Conservation (phyloP, 1,140 invertebrate species). For the Brachystomella parvula region DNA sequence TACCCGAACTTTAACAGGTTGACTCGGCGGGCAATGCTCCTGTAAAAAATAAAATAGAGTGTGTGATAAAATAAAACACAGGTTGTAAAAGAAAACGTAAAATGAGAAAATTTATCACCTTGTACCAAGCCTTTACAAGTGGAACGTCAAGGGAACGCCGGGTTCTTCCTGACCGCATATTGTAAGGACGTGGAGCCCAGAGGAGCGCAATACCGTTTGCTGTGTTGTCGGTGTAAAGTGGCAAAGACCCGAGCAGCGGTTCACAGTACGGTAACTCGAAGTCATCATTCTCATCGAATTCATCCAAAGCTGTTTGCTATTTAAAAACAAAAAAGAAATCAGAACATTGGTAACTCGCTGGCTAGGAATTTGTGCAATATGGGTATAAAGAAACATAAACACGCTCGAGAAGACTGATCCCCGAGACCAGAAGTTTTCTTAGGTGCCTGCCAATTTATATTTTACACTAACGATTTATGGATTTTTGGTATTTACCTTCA, state of each 20-base stretch:
- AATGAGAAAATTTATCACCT: constrained; percentile 40
- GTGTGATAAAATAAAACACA: neutral
- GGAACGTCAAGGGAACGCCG: constrained; percentile 92
- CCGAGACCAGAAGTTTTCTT: too few relatives aligned
- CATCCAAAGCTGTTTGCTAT: constrained; percentile 17
- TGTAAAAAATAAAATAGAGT: constrained; percentile 23
- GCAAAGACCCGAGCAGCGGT: constrained; percentile 88
- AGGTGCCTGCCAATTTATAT: too few relatives aligned
- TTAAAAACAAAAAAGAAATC: constrained; percentile 18
- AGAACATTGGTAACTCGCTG: neutral
- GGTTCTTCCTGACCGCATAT: constrained; percentile 75
- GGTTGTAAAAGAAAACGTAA: neutral
- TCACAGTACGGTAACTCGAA: constrained; percentile 83
- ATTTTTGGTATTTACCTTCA: constrained; percentile 55
- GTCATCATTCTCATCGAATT: constrained; percentile 87
- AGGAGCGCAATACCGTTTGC: constrained; percentile 97
- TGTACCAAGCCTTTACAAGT: constrained; percentile 93
- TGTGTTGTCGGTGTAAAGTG: constrained; percentile 96
- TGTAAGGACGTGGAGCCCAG: constrained; percentile 97
- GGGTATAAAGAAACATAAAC: neutral
- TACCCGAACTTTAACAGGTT: constrained; percentile 97
- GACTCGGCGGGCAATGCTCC: constrained; percentile 95
- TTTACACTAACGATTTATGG: too few relatives aligned
- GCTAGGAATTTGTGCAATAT: neutral
- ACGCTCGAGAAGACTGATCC: constrained; percentile 26